Evolutionary conservation across 2,888 invertebrate species (phyloP).

Genomic region (Sphaerophoria taeniata): DNA sequence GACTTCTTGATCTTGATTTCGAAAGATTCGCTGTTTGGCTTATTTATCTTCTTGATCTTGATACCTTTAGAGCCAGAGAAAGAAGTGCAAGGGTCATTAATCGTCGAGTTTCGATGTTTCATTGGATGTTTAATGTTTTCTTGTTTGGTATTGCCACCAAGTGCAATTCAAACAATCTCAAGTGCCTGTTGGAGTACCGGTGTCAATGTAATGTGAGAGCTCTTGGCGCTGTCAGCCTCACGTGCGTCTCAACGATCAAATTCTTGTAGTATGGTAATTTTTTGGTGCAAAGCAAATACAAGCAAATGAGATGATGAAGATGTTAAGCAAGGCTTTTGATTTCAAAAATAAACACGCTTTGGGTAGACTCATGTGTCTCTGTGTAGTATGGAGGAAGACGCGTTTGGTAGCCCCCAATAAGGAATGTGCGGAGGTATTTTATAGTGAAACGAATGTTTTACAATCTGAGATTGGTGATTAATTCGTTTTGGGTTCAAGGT

Average conservation of each 20-base stretch:
- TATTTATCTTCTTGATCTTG: slow-evolving; percentile 65
- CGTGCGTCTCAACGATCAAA: background rate
- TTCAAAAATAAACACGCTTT: slow-evolving; percentile 19
- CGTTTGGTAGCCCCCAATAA: slow-evolving; percentile 1
- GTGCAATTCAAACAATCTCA: slow-evolving; percentile 72
- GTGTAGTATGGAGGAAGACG: background rate
- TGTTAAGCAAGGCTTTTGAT: slow-evolving; percentile 69
- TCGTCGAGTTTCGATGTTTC: slow-evolving; percentile 56
- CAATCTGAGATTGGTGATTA: slow-evolving; percentile 43
- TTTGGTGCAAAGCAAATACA: slow-evolving; percentile 61
- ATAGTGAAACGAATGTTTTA: slow-evolving; percentile 39
- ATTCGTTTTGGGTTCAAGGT: slow-evolving; percentile 58
- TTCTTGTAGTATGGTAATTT: slow-evolving; percentile 70
- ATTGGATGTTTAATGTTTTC: slow-evolving; percentile 67
- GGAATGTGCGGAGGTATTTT: slow-evolving; percentile 57
- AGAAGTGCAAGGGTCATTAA: slow-evolving; percentile 71
- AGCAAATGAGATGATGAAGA: slow-evolving; percentile 67
- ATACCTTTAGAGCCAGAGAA: slow-evolving; percentile 30
- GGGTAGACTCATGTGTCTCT: background rate
- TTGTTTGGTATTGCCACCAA: slow-evolving; percentile 1
- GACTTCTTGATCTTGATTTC: slow-evolving; percentile 48
- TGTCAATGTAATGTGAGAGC: slow-evolving; percentile 57
- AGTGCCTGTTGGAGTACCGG: slow-evolving; percentile 46
- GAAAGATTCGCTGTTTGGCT: slow-evolving; percentile 25
- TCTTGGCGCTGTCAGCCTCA: slow-evolving; percentile 39